Evolutionary conservation across 1,140 invertebrate genomes (phyloP).

Genomic region (Caenorhabditis tropicalis): DNA sequence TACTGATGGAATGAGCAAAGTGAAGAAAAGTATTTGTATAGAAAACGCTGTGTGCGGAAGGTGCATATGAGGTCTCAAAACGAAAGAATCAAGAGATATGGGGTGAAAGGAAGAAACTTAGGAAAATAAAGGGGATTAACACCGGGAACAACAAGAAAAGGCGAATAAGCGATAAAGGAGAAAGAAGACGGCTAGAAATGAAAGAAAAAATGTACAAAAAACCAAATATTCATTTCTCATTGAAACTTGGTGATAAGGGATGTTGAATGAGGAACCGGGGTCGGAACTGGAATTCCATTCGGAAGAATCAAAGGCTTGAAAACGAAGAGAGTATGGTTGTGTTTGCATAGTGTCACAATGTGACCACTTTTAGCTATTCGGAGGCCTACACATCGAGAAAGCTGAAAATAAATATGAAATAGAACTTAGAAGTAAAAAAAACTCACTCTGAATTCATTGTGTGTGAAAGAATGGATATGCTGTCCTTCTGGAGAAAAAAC

Average conservation of each 20-base stretch:
- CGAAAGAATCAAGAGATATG: conserved; percentile 29
- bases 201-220: conserved; percentile 20
- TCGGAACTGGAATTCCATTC: conserved; percentile 15
- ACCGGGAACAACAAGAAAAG: conserved; percentile 37
- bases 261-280: neutral
- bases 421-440: conserved; percentile 79
- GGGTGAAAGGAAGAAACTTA: conserved; percentile 14
- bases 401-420: conserved; percentile 72
- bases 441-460: conserved; percentile 52
- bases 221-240: neutral
- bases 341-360: conserved; percentile 94
- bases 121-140: conserved; percentile 22
- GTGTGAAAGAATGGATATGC: conserved; percentile 49
- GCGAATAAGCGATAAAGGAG: conserved; percentile 27
- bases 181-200: conserved; percentile 39
- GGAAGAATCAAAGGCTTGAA: conserved; percentile 89
- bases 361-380: conserved; percentile 95
- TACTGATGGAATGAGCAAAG: neutral
- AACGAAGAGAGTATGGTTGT: conserved; percentile 95
- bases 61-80: neutral
- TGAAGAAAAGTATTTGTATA: neutral
- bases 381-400: conserved; percentile 92
- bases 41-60: neutral
- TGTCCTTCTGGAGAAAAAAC: conserved; percentile 78
- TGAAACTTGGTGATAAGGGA: conserved; percentile 31